These are phyloP conservation scores for Coelinius sp. DNA, from an alignment of 2,888 invertebrate genomes.

Conservation along the genomic window DNA sequence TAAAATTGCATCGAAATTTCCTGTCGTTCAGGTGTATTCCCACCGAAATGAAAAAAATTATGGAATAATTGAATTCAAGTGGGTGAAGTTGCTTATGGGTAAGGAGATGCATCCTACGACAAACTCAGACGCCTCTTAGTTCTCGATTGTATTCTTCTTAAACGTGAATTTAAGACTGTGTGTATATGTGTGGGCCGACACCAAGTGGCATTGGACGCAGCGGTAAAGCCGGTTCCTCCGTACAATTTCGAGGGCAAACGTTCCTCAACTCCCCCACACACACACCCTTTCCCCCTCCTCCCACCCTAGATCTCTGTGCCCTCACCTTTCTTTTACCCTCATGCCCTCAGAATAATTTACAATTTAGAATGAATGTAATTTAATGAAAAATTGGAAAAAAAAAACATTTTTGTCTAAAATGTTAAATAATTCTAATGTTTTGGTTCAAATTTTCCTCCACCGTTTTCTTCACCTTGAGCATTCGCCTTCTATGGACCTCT, in stretches of 20 bases:
- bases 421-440: not conserved
- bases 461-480: conserved; percentile 27
- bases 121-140: conserved; percentile 20
- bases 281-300: not conserved
- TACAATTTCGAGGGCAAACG: conserved; percentile 46
- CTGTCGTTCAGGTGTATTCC: conserved; percentile 8
- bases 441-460: not conserved
- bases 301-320: not conserved
- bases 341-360: not conserved
- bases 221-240: conserved; percentile 45
- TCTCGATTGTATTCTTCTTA: conserved; percentile 20
- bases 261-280: not conserved
- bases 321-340: conserved; percentile 4
- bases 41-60: not conserved
- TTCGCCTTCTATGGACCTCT: conserved; percentile 26
- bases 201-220: conserved; percentile 36
- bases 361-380: too few relatives aligned
- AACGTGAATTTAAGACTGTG: not conserved
- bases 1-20: not conserved
- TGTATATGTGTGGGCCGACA: conserved; percentile 24
- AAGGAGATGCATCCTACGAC: conserved; percentile 19
- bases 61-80: conserved; percentile 1
- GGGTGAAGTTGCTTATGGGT: not conserved
- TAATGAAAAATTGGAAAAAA: too few relatives aligned
- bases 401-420: not conserved